phyloP scores from a whole-genome alignment of 2,113 vertebrate species.

The Caretta caretta region DNA sequence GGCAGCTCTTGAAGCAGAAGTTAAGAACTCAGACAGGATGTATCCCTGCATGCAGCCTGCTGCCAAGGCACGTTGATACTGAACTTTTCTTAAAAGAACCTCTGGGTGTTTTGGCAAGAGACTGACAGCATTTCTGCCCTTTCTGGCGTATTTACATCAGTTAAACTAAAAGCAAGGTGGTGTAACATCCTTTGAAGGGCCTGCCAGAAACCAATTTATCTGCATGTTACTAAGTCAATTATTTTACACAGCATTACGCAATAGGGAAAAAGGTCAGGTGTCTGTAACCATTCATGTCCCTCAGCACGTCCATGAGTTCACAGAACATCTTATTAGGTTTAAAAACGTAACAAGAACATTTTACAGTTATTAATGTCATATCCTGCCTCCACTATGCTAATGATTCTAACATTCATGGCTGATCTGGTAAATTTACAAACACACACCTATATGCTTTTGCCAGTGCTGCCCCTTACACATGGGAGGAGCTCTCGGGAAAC shows the following conservation, averaged over 20 bases:
- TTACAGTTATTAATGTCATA: neutral
- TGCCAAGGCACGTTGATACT: neutral
- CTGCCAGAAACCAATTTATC: neutral
- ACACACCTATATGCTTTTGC: neutral
- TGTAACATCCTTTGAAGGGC: neutral
- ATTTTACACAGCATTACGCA: neutral
- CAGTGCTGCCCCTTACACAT: rapidly evolving
- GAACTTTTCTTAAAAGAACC: neutral
- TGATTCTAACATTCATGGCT: rapidly evolving
- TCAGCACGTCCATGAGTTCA: neutral
- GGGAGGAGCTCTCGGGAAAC: neutral
- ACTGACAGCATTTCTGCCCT: neutral
- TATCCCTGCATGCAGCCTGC: neutral
- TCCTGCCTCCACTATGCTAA: neutral
- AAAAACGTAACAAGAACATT: neutral
- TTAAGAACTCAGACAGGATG: neutral
- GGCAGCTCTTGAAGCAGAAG: neutral
- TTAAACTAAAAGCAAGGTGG: neutral
- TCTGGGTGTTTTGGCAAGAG: neutral
- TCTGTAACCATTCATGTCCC: neutral
- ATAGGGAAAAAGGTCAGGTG: neutral
- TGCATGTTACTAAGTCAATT: neutral
- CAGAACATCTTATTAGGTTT: neutral
- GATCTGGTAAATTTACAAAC: neutral
- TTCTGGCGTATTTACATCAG: neutral